Conservation (phyloP, 2,888 invertebrate genomes). For the Napeogenes sylphis region DNA sequence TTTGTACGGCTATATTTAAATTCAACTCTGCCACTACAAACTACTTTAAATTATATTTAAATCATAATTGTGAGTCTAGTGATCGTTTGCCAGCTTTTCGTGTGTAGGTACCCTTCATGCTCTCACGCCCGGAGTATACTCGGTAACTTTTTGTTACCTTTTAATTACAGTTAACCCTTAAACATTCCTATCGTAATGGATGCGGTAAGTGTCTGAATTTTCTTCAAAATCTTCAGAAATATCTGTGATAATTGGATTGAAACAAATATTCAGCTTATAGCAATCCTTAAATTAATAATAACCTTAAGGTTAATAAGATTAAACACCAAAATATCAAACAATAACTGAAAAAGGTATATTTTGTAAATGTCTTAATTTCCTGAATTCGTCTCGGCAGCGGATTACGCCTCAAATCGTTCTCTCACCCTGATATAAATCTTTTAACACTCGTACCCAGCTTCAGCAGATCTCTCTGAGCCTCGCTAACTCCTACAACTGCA, state of each 20-base stretch:
- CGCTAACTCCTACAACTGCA: slow-evolving; percentile 71
- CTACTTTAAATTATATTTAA: slow-evolving; percentile 13
- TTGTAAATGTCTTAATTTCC: slow-evolving; percentile 67
- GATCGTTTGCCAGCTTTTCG: slow-evolving; percentile 17
- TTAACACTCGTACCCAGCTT: slow-evolving; percentile 69
- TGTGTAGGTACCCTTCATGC: slow-evolving; percentile 14
- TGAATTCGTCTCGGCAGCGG: slow-evolving; percentile 40
- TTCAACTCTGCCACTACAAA: slow-evolving; percentile 6
- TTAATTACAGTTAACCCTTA: slow-evolving; percentile 21
- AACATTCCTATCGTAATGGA: background rate
- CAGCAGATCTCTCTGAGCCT: slow-evolving; percentile 55
- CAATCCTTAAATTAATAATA: too few relatives aligned
- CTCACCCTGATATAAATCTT: slow-evolving; percentile 71
- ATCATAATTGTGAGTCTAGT: slow-evolving; percentile 11
- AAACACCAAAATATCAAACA: background rate
- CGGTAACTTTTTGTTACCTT: slow-evolving; percentile 22
- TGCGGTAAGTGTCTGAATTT: too few relatives aligned
- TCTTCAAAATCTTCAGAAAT: too few relatives aligned
- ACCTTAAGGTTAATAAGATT: background rate
- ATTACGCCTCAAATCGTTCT: slow-evolving; percentile 53
- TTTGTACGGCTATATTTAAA: background rate
- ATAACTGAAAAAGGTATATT: slow-evolving; percentile 16
- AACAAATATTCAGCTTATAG: too few relatives aligned
- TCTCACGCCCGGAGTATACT: slow-evolving; percentile 17
- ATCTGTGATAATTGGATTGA: too few relatives aligned